Percentiles rank a stretch among this genome's conserved stretches.
phyloP scores from a whole-genome alignment of 2,113 vertebrate genomes.

The Pachypanchax playfairii region DNA sequence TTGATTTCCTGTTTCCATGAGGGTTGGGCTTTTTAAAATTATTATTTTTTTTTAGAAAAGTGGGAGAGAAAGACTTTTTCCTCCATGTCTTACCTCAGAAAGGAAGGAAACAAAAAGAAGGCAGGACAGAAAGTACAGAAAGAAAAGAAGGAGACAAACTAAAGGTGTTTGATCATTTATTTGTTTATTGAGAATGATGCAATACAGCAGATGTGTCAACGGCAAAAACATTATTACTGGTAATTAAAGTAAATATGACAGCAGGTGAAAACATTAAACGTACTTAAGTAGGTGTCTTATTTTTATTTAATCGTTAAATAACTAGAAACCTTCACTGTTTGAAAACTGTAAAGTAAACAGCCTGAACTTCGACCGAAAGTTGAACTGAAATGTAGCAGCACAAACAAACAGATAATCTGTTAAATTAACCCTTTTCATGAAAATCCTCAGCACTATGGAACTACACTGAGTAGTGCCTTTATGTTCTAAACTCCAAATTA shows the following conservation, averaged over 20 bases:
- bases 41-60: too few relatives aligned
- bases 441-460: background rate
- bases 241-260: too few relatives aligned
- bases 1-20: background rate
- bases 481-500: background rate
- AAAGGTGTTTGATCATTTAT: background rate
- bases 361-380: too few relatives aligned
- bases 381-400: background rate
- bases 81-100: too few relatives aligned
- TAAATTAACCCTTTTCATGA: background rate
- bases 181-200: background rate
- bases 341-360: too few relatives aligned
- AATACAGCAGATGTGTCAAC: background rate
- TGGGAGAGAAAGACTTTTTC: too few relatives aligned
- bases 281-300: too few relatives aligned
- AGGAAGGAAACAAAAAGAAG: background rate
- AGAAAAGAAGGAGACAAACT: background rate
- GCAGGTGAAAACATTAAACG: too few relatives aligned
- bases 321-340: too few relatives aligned
- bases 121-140: background rate
- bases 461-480: background rate
- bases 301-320: too few relatives aligned
- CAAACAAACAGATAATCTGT: background rate
- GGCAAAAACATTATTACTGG: background rate
- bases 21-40: background rate